A percentile compares a stretch with the other conserved stretches of the same genome.
phyloP scores from a whole-genome alignment of 2,113 vertebrate species.

The Microcebus murinus region DNA sequence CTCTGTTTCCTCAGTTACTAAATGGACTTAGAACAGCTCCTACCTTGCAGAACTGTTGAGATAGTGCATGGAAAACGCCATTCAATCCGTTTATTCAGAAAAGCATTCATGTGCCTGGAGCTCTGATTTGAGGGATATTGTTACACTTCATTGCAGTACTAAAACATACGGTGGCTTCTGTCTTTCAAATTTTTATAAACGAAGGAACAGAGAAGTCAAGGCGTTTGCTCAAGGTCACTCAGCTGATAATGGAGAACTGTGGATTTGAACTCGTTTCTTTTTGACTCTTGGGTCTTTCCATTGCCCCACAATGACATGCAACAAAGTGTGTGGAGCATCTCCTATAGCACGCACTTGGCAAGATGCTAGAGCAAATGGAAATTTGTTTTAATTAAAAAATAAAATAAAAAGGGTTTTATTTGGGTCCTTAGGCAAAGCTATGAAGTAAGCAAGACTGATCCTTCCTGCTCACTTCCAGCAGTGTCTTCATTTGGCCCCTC shows the following conservation, averaged over 20 bases:
- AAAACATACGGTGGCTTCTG: not conserved
- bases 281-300: not conserved
- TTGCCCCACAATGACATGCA: not conserved
- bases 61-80: not conserved
- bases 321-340: not conserved
- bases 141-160: not conserved
- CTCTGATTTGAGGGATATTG: not conserved
- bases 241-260: not conserved
- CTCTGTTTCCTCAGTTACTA: conserved; percentile 12
- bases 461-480: not conserved
- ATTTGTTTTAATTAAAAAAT: not conserved
- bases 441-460: not conserved
- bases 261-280: not conserved
- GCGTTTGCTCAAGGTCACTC: not conserved
- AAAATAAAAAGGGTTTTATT: no score
- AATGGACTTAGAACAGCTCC: not conserved
- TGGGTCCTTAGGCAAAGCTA: not conserved
- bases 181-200: not conserved
- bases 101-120: not conserved
- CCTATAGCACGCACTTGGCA: not conserved
- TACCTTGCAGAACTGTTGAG: not conserved
- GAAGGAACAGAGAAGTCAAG: not conserved
- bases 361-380: not conserved
- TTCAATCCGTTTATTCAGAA: not conserved
- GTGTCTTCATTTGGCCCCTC: not conserved